Evolutionary conservation across 2,888 invertebrate species (phyloP).

Genomic region (Euplagia quadripunctaria): DNA sequence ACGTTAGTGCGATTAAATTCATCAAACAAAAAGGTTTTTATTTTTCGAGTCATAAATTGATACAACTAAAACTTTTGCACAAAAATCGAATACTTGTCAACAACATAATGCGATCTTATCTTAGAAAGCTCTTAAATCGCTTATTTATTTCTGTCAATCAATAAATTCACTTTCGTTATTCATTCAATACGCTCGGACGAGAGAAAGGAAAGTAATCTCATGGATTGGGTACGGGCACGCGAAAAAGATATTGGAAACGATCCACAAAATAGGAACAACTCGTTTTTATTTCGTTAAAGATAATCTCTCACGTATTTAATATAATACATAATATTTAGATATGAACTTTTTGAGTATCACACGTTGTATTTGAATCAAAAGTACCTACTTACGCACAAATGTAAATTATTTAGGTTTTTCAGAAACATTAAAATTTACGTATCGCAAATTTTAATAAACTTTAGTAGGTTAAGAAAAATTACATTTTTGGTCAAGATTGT

Average conservation of each 20-base stretch:
- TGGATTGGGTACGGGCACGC: slow-evolving; percentile 74
- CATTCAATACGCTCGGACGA: slow-evolving; percentile 68
- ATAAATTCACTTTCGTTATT: slow-evolving; percentile 71
- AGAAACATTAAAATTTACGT: too few relatives aligned
- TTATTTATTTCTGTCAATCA: slow-evolving; percentile 69
- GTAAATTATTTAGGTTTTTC: too few relatives aligned
- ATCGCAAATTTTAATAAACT: too few relatives aligned
- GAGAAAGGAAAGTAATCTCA: slow-evolving; percentile 74
- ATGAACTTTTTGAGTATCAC: slow-evolving; percentile 49
- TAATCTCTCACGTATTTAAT: slow-evolving; percentile 63
- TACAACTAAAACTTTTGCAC: slow-evolving; percentile 15
- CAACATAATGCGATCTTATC: slow-evolving; percentile 26
- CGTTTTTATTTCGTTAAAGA: slow-evolving; percentile 67
- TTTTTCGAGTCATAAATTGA: background rate
- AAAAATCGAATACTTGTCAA: slow-evolving; percentile 31
- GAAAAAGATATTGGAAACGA: slow-evolving; percentile 76
- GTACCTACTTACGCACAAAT: background rate
- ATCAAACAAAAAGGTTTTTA: background rate
- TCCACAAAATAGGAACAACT: slow-evolving; percentile 69
- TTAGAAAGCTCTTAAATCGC: slow-evolving; percentile 53
- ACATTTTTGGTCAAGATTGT: too few relatives aligned
- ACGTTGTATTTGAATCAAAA: background rate
- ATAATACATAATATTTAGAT: too few relatives aligned
- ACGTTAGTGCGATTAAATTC: background rate
- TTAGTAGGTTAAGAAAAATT: too few relatives aligned